Conservation (phyloP, 2,888 invertebrate genomes). For the Spodoptera exigua region DNA sequence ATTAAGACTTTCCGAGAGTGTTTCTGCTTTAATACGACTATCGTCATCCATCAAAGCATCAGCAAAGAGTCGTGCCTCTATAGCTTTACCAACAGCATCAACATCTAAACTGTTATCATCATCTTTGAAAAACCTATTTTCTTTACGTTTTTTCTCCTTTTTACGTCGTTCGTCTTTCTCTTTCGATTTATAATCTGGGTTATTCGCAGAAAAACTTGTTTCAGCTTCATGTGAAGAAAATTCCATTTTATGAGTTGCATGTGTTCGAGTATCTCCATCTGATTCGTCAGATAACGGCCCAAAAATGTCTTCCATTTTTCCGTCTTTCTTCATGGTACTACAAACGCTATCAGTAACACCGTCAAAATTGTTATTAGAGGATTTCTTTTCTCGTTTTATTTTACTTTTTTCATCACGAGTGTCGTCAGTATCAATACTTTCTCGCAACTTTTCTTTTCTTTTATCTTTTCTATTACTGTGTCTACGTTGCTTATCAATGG, state of each 20-base stretch:
- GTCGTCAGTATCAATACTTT: constrained; percentile 84
- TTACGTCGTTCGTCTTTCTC: constrained; percentile 89
- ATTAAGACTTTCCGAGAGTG: constrained; percentile 57
- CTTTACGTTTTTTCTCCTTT: constrained; percentile 90
- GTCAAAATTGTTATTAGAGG: constrained; percentile 69
- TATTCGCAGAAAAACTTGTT: constrained; percentile 56
- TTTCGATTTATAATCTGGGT: constrained; percentile 73
- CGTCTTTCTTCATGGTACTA: constrained; percentile 90
- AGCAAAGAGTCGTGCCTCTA: constrained; percentile 94
- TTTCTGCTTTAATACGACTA: constrained; percentile 74
- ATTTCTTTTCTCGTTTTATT: constrained; percentile 89
- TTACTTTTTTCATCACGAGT: constrained; percentile 88
- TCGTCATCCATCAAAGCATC: constrained; percentile 89
- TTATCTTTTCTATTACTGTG: constrained; percentile 90
- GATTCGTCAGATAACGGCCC: constrained; percentile 95
- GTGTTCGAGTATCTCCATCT: constrained; percentile 73
- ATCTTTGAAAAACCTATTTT: constrained; percentile 90
- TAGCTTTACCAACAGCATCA: constrained; percentile 94
- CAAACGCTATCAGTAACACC: constrained; percentile 67
- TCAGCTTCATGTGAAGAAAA: constrained; percentile 68
- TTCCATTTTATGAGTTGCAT: constrained; percentile 68
- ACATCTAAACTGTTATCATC: constrained; percentile 95
- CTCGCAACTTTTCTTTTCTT: constrained; percentile 89
- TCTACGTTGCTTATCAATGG: constrained; percentile 86
- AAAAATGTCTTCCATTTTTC: constrained; percentile 96